Base-by-base conservation (phyloP, 2,113 vertebrate species). In the Calyptomena viridis region DNA sequence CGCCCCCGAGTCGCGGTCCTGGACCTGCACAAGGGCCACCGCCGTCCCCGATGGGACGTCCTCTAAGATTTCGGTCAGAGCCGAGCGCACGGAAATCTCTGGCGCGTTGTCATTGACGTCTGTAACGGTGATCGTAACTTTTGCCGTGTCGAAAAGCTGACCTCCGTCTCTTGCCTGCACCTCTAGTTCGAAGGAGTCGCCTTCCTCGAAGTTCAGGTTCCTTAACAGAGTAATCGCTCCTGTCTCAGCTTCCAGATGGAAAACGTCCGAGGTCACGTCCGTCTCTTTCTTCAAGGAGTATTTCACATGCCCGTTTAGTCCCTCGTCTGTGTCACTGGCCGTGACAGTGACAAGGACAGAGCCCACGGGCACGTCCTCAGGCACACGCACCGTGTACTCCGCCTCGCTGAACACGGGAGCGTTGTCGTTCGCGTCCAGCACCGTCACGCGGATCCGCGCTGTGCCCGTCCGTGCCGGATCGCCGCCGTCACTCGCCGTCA, bases 61-160 rank as follows among this genome's bases (percentile, higher is more conserved):
- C 27, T 98, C 98, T 1, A 95, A 69, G 3, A 98, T 74, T 6
- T 53, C 62, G 9, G 14, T 42, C 27, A 93, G 40, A 1, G 50
- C 0, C 10, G 95, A 92, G 5, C 67, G 58, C 10, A 94, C 95
- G 7, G 13, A 20, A 1, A 81, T 3, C 2, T 68, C 63, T 1
- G 78, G 97, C 0, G 62, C 52, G 3, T 98, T 98, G 44, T 98
- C 97, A 4, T 98, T 98, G 4, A 95, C 81, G 1, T 81, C 78
- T 47, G 63, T 68, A 16, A 81, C 63, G 0, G 22, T 8, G 4
- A 81, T 13, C 5, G 2, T 1, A 3, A 68, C 22, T 33, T 13
- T 47, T 0, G 63, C 9, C 0, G 12, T 10, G 8, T 81, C 63
- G 8, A 3, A 68, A 0, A 81, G 42, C 0, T 2, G 52, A 2